These are phyloP conservation scores for Scelioninae gen. 1 DNA, from an alignment of 2,888 invertebrate genomes.

Conservation along the genomic window DNA sequence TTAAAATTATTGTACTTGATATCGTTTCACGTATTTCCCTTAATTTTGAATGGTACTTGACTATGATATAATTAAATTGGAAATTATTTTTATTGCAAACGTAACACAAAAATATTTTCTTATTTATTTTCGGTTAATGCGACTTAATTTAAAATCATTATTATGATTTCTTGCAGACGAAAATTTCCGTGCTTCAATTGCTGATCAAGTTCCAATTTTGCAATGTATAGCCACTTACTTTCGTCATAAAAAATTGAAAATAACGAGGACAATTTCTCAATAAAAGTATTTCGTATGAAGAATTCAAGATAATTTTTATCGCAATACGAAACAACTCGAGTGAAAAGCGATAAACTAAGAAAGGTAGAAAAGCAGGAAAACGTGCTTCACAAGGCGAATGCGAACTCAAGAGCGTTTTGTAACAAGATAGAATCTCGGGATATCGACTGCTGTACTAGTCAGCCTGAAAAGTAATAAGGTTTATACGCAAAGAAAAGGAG, in stretches of 20 bases:
- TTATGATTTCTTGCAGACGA: conserved; percentile 22
- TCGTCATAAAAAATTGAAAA: conserved; percentile 51
- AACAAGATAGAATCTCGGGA: conserved; percentile 74
- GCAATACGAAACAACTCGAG: conserved; percentile 67
- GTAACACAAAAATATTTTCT: background rate
- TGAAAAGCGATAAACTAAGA: conserved; percentile 69
- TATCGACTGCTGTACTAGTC: conserved; percentile 74
- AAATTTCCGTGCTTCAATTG: conserved; percentile 26
- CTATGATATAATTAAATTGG: background rate
- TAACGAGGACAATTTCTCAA: conserved; percentile 59
- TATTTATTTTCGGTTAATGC: conserved; percentile 12
- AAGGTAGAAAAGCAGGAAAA: conserved; percentile 62
- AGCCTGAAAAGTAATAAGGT: conserved; percentile 77
- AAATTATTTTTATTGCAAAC: background rate
- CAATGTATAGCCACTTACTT: conserved; percentile 36
- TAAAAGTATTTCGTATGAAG: conserved; percentile 62
- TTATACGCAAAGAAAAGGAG: conserved; percentile 62
- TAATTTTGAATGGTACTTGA: background rate
- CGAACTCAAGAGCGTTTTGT: conserved; percentile 74
- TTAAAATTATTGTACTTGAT: background rate
- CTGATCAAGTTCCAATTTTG: conserved; percentile 47
- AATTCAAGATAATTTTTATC: conserved; percentile 69
- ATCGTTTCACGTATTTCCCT: background rate
- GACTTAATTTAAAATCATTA: conserved; percentile 16
- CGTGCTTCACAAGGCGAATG: conserved; percentile 67